Base-by-base conservation (phyloP, 2,888 invertebrate genomes). In the Stenoptilia bipunctidactyla region DNA sequence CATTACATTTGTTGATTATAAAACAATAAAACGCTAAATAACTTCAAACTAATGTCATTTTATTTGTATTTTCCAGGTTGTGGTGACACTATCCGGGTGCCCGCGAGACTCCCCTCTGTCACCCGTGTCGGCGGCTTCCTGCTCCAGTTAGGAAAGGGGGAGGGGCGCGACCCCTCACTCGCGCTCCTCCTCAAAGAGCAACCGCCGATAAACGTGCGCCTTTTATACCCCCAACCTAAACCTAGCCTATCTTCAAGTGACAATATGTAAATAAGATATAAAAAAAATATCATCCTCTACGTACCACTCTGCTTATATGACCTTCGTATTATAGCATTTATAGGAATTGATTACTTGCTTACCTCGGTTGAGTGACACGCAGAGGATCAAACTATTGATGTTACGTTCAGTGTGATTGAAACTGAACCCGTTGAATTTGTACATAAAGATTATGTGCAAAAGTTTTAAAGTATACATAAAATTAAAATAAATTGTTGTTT, bases 41-140 rank as follows among this genome's bases (percentile, higher is more conserved):
- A n/a, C n/a, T n/a, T n/a, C n/a, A n/a, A n/a, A n/a, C n/a, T n/a
- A n/a, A n/a, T n/a, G n/a, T 27, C 20, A 20, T 20, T 20, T 20
- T 20, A 5, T 20, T 20, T 20, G 3, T 36, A 15, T 30, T 44
- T 34, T 35, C 40, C 66, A 83, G 82, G 85, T 88, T 66, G 91
- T 93, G 61, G 92, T 95, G 73, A 96, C 96, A 53, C 85, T 96
- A 76, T 95, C 95, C 58, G 96, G 96, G 47, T 94, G 94, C 83
- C 89, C 94, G 66, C 89, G 94, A 54, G 94, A 94, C 80, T 91
- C 92, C 49, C 90, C 90, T 52, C 91, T 93, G 82, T 94, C 93
- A 63, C 94, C 94, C 55, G 86, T 93, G 75, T 93, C 93, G 70
- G 94, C 94, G 60, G 94, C 94, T 47, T 94, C 94, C 61, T 94